Base-by-base conservation (phyloP, 2,888 invertebrate species). In the Tenthredo notha region DNA sequence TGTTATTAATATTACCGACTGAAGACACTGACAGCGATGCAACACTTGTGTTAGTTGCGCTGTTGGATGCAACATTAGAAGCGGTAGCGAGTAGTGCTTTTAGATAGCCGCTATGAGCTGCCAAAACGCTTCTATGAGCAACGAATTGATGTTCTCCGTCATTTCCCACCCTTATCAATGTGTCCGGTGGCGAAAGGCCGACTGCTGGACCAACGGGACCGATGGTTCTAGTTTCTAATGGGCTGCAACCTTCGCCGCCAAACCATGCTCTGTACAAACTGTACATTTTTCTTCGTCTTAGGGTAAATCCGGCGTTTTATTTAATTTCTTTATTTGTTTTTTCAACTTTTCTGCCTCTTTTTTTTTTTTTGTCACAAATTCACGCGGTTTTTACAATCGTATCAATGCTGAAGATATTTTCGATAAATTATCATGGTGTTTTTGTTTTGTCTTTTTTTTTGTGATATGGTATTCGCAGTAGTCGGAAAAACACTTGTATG, bases 101-200 rank as follows among this genome's bases (percentile, higher is more conserved):
- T 90, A 97, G 94, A 90, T 96, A 97, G 40, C 96, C 97, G 90
- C 96, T 96, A 91, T 97, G 96, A 84, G 95, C 95, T 47, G 96
- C 95, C 47, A 97, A 92, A 15, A 97, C 94, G 43, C 95, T 94
- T 70, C 95, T 95, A 89, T 97, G 96, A 0, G 96, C 96, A 37
- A 96, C 95, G 92, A 97, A 96, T 86, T 96, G 95, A 12, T 95
- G 95, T 88, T 95, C 94, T 40, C 94, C 94, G 12, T 95, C 94
- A 77, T 94, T 94, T 0, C 96, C 96, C 21, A 96, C 96, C 90
- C 96, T 95, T 0, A 96, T 93, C 47, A 95, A 92, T 29, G 96
- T 95, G 90, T 96, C 96, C 0, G 96, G 96, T 6, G 95, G 95
- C 61, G 93, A 89, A 3, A 93, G 90, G 21, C 83, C 83, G 15